Evolutionary conservation across 2,888 invertebrate species (phyloP), one percentile per base, ranked within the genome.

Genomic region (Sphecodes monilicornis): DNA sequence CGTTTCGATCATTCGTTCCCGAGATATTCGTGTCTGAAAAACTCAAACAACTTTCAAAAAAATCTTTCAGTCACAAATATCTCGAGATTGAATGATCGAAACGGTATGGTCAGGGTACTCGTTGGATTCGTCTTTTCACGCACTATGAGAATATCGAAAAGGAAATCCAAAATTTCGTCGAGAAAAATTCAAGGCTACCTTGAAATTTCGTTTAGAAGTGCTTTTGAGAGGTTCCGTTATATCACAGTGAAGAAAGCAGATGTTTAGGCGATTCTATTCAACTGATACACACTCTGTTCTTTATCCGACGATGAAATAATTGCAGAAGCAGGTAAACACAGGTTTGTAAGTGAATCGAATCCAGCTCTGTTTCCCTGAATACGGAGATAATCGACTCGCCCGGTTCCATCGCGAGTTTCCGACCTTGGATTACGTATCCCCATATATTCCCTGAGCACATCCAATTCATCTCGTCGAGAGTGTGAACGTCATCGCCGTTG

Each of bases 401-500:
- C 5, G 50, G 26, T 26, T 16, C 57, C 26, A 57, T 57, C 26
- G 64, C 8, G 64, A 64, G 18, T 29, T 29, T 8, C 8, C 64
- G 64, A 32, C 18, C 64, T 66, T 22, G 66, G 66, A n/a, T 36
- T 22, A 66, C 66, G 36, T 22, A n/a, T 22, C 36, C 22, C 32
- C 66, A 66, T 60, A 75, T 66, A 66, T 66, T 66, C 66, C 36
- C 36, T n/a, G 26, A 36, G 66, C 26, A 57, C 41, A 57, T 66
- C 76, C 84, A 82, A 89, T 86, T 86, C 80, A 85, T 88, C 80
- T 80, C 80, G 77, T 70, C 69, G 76, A 50, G 69, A 50, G 50
- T 43, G 75, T 60, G 84, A 82, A 75, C 73, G 79, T 76, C 71
- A 75, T 85, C 50, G 50, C n/a, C 43, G 57, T 80, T 50, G 57